These are phyloP conservation scores for Parotocinclus haroldoi DNA, from an alignment of 2,797 vertebrate species.

Conservation along the genomic window DNA sequence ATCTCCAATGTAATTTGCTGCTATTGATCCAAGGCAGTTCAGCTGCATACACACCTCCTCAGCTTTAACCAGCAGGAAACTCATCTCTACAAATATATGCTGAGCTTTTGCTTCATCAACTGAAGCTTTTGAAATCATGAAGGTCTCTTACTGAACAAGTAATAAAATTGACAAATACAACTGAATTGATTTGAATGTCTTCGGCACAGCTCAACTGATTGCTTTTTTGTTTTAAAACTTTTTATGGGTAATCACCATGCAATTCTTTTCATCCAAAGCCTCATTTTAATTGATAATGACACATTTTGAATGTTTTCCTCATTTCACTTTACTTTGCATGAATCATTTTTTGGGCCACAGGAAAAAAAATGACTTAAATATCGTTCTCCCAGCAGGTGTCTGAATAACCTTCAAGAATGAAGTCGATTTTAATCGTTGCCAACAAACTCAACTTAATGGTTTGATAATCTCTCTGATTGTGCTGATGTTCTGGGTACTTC, in stretches of 20 bases:
- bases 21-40: conserved; percentile 72
- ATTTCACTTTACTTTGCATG: conserved; percentile 55
- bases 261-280: conserved; percentile 20
- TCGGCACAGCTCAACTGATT: conserved; percentile 17
- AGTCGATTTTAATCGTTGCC: conserved; percentile 61
- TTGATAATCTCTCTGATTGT: conserved; percentile 66
- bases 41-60: conserved; percentile 56
- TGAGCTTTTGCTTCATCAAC: conserved; percentile 38
- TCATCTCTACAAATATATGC: conserved; percentile 34
- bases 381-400: conserved; percentile 54
- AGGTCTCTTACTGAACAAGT: conserved; percentile 4
- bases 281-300: conserved; percentile 33
- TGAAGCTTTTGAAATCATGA: conserved; percentile 25
- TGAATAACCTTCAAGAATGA: conserved; percentile 61
- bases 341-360: conserved; percentile 52
- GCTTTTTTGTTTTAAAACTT: background rate
- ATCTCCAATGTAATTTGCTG: conserved; percentile 75
- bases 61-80: conserved; percentile 51
- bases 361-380: conserved; percentile 51
- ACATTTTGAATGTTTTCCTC: conserved; percentile 45
- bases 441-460: conserved; percentile 66
- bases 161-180: conserved; percentile 12
- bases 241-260: conserved; percentile 23
- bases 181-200: conserved; percentile 21
- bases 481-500: conserved; percentile 61